Conservation (phyloP, 2,113 vertebrate species). For the sheep (Ovis aries) region DNA sequence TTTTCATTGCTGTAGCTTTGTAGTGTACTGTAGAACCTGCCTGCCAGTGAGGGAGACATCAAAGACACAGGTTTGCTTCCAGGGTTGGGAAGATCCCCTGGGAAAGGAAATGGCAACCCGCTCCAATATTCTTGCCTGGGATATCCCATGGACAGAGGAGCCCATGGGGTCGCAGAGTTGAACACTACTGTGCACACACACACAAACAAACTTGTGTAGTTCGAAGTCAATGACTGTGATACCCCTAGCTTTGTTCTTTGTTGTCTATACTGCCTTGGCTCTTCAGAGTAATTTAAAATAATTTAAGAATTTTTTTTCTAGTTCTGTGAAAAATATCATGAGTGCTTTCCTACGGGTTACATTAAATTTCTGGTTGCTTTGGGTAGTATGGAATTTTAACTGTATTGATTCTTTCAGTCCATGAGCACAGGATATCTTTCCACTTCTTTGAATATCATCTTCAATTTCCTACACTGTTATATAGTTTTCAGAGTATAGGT, state of each 20-base stretch:
- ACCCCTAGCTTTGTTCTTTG: neutral
- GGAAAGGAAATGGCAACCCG: neutral
- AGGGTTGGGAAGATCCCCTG: neutral
- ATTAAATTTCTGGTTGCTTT: neutral
- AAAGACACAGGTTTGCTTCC: neutral
- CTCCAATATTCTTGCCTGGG: neutral
- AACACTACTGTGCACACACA: neutral
- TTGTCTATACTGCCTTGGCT: neutral
- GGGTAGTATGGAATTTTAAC: neutral
- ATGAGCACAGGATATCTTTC: neutral
- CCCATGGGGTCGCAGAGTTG: neutral
- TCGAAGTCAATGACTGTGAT: neutral
- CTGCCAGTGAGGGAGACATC: neutral
- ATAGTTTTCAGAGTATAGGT: neutral
- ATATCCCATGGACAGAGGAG: neutral
- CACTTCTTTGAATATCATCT: neutral
- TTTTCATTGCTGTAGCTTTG: neutral
- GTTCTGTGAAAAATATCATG: neutral
- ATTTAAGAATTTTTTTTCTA: neutral
- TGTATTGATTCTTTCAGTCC: neutral
- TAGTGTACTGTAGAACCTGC: neutral
- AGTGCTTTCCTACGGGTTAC: neutral
- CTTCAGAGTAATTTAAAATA: neutral
- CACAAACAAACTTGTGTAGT: neutral
- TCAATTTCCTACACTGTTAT: neutral